phyloP scores from a whole-genome alignment of 2,113 vertebrate species.

The Ascaphus truei region DNA sequence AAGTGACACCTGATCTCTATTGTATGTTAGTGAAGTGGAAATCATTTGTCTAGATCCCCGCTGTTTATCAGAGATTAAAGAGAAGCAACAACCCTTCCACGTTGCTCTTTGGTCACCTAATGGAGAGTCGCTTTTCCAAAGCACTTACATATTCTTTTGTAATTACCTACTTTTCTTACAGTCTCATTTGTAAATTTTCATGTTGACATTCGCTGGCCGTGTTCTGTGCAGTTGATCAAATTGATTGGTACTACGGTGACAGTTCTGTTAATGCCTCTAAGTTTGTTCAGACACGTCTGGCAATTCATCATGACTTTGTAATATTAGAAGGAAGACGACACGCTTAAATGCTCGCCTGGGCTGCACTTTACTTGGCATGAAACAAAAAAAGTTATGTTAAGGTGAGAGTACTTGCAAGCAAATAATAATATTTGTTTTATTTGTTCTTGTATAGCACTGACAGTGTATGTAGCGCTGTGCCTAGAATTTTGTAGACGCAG shows the following conservation, averaged over 20 bases:
- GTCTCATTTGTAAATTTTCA: slow-evolving; percentile 17
- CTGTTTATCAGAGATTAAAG: background rate
- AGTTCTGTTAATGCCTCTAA: slow-evolving; percentile 19
- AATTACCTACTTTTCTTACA: slow-evolving; percentile 14
- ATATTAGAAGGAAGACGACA: slow-evolving; percentile 14
- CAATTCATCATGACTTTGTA: slow-evolving; percentile 29
- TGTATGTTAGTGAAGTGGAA: slow-evolving; percentile 4
- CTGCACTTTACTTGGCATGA: too few relatives aligned
- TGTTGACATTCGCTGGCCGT: slow-evolving; percentile 14
- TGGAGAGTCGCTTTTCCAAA: slow-evolving; percentile 1
- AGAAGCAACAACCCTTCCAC: background rate
- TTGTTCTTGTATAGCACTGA: too few relatives aligned
- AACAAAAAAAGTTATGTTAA: too few relatives aligned
- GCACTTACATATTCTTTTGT: slow-evolving; percentile 15
- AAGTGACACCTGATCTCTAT: background rate
- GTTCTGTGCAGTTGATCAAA: slow-evolving; percentile 15
- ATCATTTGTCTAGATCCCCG: slow-evolving; percentile 18
- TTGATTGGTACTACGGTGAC: too few relatives aligned
- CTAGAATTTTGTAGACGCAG: too few relatives aligned
- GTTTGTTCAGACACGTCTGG: slow-evolving; percentile 19
- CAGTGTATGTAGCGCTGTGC: too few relatives aligned
- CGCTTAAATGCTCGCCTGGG: background rate
- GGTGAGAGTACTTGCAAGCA: too few relatives aligned
- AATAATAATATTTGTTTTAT: too few relatives aligned
- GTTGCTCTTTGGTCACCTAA: background rate